Base-by-base conservation (phyloP, 2,888 invertebrate genomes). In the Chloromyia formosa region DNA sequence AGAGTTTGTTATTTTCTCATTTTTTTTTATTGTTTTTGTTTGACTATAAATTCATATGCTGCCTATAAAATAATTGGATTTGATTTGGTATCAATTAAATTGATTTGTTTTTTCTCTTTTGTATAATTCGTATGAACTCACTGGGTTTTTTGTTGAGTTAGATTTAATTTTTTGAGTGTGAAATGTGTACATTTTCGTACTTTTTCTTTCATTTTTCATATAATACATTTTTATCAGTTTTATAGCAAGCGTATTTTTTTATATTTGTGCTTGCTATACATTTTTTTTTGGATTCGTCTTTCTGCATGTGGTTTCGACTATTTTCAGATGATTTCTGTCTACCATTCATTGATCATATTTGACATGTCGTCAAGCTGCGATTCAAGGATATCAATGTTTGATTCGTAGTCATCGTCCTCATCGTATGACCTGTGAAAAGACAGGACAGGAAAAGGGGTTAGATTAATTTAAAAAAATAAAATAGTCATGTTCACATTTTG, bases 321-420 rank as follows among this genome's bases (percentile, higher is more conserved):
- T 35, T 35, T 35, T 35, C 27, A 35, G 27, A 2, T 35, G 27
- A 35, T 62, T 56, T 35, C 27, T 2, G 12, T 74, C 73, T 78
- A 78, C 78, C 77, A 78, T 64, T 78, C 78, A 40, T 78, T 78
- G 45, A 78, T 78, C 56, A 77, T 77, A 71, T 76, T 76, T 40
- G 77, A 75, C 77, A 78, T 77, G 68, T 78, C 78, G 60, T 78
- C 78, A 42, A 78, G 73, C 60, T 78, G 78, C 54, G 78, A 77
- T 75, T 78, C 78, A 18, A 78, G 74, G 40, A 78, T 77, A 74
- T 78, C 78, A 64, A 78, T 78, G 56, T 78, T 78, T 22, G 78
- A 78, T 73, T 79, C 78, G 58, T 78, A 78, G 35, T 78, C 78
- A 60, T 79, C 78, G 42, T 78, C 78, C 27, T 78, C 78, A 22